A percentile compares a stretch with the other conserved stretches of the same genome.
Evolutionary conservation across 1,140 invertebrate genomes (phyloP).

Genomic region (Parapsyche elsis): DNA sequence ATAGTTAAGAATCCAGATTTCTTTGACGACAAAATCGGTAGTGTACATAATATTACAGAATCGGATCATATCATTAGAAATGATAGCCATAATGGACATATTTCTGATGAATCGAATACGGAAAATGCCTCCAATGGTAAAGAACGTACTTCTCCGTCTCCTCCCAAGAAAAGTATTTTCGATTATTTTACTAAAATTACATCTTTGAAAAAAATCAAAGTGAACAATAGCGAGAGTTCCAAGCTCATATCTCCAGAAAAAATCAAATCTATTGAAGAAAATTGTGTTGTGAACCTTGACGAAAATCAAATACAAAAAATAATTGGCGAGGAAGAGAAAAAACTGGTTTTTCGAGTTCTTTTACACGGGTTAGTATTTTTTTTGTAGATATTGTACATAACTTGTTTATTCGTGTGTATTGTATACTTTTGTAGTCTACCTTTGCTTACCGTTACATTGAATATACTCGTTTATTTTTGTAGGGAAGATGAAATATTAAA

Average conservation of each 20-base stretch:
- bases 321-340: conserved; percentile 51
- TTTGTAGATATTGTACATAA: no score
- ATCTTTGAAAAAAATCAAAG: neutral
- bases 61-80: neutral
- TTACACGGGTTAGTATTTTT: conserved; percentile 62
- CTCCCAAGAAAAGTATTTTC: conserved; percentile 41
- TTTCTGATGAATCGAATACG: neutral
- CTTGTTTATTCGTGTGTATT: neutral
- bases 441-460: neutral
- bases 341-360: conserved; percentile 66
- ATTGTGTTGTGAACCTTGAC: neutral
- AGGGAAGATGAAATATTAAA: conserved; percentile 64
- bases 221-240: neutral
- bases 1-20: conserved; percentile 14
- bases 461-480: conserved; percentile 53
- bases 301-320: conserved; percentile 51
- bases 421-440: neutral
- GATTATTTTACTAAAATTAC: conserved; percentile 46
- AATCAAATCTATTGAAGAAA: conserved; percentile 7
- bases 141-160: neutral
- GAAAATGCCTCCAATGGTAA: neutral
- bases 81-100: neutral
- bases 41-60: neutral
- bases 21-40: neutral
- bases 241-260: conserved; percentile 1